A percentile compares a stretch with the other conserved stretches of the same genome.
phyloP scores from a whole-genome alignment of 2,113 vertebrate species.

The Meriones unguiculatus region DNA sequence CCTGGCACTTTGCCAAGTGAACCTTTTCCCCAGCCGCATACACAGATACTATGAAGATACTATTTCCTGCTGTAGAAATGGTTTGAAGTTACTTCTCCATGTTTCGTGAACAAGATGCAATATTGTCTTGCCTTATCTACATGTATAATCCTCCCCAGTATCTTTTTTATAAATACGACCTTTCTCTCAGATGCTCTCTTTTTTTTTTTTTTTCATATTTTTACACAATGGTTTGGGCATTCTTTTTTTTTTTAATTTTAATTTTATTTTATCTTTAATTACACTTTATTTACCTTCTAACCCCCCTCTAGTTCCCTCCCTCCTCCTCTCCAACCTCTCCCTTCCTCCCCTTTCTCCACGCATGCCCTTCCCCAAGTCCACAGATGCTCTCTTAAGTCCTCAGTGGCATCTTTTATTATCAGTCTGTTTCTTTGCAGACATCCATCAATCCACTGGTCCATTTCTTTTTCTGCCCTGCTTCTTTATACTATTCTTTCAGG shows the following conservation, averaged over 20 bases:
- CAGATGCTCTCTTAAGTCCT: too few relatives aligned
- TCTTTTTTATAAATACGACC: neutral
- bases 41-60: neutral
- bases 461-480: neutral
- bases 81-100: neutral
- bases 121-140: neutral
- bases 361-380: too few relatives aligned
- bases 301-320: too few relatives aligned
- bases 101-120: neutral
- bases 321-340: too few relatives aligned
- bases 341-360: too few relatives aligned
- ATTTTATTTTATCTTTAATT: too few relatives aligned
- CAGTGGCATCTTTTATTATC: neutral
- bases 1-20: neutral
- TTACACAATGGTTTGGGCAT: too few relatives aligned
- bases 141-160: neutral
- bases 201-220: too few relatives aligned
- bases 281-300: too few relatives aligned
- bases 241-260: too few relatives aligned
- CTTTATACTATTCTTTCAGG: neutral
- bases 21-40: fast-evolving
- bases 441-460: neutral
- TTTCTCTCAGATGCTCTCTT: neutral
- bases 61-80: neutral
- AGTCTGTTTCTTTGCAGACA: neutral